Evolutionary conservation across 2,113 vertebrate genomes (phyloP).

Genomic region (Eurypyga helias): DNA sequence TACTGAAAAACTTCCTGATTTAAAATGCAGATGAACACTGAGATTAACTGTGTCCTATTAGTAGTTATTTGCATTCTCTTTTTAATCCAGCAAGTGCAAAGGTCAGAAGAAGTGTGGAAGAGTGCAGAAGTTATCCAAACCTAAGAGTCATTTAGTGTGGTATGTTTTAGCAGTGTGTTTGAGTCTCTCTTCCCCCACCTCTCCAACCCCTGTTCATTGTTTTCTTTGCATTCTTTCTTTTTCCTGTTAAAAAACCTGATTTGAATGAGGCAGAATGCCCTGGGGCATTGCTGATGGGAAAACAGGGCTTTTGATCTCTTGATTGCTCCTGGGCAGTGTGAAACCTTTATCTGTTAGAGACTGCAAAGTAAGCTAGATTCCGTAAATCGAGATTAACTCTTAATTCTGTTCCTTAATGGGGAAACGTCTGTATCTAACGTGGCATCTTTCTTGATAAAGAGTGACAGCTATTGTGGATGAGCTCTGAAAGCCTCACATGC

Average conservation of each 20-base stretch:
- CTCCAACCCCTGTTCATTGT: neutral
- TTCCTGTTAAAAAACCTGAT: neutral
- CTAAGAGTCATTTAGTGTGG: neutral
- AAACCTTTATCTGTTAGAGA: neutral
- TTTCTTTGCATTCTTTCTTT: neutral
- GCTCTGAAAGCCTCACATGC: neutral
- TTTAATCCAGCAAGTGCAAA: neutral
- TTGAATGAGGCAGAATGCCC: neutral
- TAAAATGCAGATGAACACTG: neutral
- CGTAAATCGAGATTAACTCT: neutral
- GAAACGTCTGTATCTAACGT: neutral
- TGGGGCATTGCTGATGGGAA: neutral
- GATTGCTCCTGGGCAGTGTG: neutral
- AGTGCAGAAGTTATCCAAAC: neutral
- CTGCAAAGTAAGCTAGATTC: neutral
- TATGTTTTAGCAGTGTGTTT: neutral
- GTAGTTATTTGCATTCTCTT: neutral
- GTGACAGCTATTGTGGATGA: neutral
- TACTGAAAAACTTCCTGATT: neutral
- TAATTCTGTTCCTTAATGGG: neutral
- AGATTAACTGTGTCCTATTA: neutral
- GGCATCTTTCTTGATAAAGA: neutral
- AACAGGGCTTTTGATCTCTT: constrained; percentile 12
- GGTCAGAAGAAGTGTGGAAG: neutral
- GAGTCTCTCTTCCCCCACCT: neutral